Percentiles rank a stretch among this genome's conserved stretches.
Conservation (phyloP, 2,888 invertebrate genomes). For the Crematogaster levior region DNA sequence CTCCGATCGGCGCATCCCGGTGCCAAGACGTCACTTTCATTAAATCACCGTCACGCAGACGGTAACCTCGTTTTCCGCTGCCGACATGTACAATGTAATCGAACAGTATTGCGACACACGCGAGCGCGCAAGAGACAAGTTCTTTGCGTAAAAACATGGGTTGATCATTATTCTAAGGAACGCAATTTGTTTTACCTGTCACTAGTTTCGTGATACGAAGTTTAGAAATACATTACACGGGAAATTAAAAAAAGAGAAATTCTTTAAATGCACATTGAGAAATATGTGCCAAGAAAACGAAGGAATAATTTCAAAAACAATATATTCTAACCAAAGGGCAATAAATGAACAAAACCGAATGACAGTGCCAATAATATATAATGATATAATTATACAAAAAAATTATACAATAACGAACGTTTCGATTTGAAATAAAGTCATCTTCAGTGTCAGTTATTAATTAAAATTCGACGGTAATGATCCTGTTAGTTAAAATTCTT, state of each 20-base stretch:
- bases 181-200: background rate
- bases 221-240: background rate
- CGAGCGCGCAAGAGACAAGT: background rate
- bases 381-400: too few relatives aligned
- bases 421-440: too few relatives aligned
- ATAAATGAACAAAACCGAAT: too few relatives aligned
- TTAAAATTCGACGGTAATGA: too few relatives aligned
- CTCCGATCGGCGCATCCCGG: slow-evolving; percentile 59
- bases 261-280: background rate
- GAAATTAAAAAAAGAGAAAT: background rate
- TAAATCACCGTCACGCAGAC: slow-evolving; percentile 58
- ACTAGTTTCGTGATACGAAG: background rate
- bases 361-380: too few relatives aligned
- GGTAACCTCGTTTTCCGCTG: slow-evolving; percentile 46
- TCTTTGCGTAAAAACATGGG: background rate
- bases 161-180: background rate
- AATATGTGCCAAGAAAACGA: background rate
- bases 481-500: too few relatives aligned
- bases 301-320: too few relatives aligned
- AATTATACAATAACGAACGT: too few relatives aligned
- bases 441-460: too few relatives aligned
- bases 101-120: slow-evolving; percentile 9
- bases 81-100: slow-evolving; percentile 35
- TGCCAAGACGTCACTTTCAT: slow-evolving; percentile 59
- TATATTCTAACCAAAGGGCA: too few relatives aligned